Conservation (phyloP, 2,797 vertebrate genomes). For the Menidia menidia region DNA sequence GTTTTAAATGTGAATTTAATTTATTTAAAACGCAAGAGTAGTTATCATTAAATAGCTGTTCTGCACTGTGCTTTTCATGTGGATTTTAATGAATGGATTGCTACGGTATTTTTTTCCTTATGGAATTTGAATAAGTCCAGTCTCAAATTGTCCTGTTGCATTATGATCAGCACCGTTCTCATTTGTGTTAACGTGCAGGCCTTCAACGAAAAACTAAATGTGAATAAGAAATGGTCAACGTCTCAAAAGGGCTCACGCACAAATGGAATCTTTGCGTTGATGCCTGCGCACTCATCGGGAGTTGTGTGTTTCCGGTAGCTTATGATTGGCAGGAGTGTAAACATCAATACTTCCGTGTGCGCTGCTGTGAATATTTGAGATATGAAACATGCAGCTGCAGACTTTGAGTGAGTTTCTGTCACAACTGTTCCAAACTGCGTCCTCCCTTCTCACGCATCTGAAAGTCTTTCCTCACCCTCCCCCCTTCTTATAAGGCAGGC, state of each 20-base stretch:
- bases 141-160: background rate
- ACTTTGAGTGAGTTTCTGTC: conserved; percentile 58
- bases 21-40: background rate
- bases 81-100: background rate
- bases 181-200: background rate
- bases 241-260: too few relatives aligned
- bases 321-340: conserved; percentile 44
- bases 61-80: background rate
- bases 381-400: conserved; percentile 47
- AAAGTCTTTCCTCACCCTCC: conserved; percentile 59
- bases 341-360: conserved; percentile 33
- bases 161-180: background rate
- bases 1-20: background rate
- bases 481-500: conserved; percentile 63
- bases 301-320: conserved; percentile 39
- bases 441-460: conserved; percentile 71
- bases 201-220: too few relatives aligned
- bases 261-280: background rate
- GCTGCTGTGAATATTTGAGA: conserved; percentile 34
- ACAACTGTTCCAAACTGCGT: conserved; percentile 59
- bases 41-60: background rate
- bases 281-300: background rate
- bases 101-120: background rate
- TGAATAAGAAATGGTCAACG: too few relatives aligned
- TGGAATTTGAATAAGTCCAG: background rate